Percentiles rank a stretch among this genome's conserved stretches.
These are phyloP conservation scores for Gephyroberyx darwinii DNA, from an alignment of 2,797 vertebrate genomes.

Conservation along the genomic window DNA sequence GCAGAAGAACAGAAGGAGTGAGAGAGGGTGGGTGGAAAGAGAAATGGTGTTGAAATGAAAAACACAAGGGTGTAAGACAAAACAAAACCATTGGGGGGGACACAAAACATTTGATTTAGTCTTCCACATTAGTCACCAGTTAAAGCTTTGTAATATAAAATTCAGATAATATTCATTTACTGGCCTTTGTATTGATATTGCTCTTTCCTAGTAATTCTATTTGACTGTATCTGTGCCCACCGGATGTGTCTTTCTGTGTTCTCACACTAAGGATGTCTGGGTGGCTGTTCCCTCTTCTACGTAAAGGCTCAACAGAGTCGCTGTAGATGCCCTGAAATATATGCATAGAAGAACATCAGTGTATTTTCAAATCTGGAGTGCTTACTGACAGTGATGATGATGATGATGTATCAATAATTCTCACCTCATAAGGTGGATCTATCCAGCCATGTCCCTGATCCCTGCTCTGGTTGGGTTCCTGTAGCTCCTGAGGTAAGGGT, in stretches of 20 bases:
- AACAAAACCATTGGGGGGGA: conserved; percentile 17
- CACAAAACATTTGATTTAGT: neutral
- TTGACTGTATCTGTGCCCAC: conserved; percentile 52
- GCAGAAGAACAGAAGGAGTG: conserved; percentile 11
- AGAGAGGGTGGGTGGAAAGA: conserved; percentile 34
- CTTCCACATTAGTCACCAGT: conserved; percentile 25
- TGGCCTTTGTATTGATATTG: conserved; percentile 15
- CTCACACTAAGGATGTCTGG: conserved; percentile 71
- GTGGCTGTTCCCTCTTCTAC: conserved; percentile 66
- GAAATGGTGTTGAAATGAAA: conserved; percentile 19
- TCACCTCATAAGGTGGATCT: conserved; percentile 75
- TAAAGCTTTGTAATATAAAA: conserved; percentile 33
- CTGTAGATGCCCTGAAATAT: conserved; percentile 70
- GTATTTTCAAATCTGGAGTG: neutral
- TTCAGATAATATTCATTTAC: conserved; percentile 28
- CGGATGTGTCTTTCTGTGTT: conserved; percentile 63
- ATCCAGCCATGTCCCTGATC: conserved; percentile 58
- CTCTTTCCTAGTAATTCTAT: conserved; percentile 7
- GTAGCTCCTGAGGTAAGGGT: conserved; percentile 78
- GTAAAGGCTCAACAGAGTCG: conserved; percentile 53
- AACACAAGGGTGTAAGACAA: conserved; percentile 32
- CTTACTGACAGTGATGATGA: neutral
- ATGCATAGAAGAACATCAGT: conserved; percentile 15
- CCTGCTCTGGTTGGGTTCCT: conserved; percentile 56
- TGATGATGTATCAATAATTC: neutral